These are phyloP conservation scores for Ophion ventricosus DNA, from an alignment of 2,888 invertebrate species.

Conservation along the genomic window DNA sequence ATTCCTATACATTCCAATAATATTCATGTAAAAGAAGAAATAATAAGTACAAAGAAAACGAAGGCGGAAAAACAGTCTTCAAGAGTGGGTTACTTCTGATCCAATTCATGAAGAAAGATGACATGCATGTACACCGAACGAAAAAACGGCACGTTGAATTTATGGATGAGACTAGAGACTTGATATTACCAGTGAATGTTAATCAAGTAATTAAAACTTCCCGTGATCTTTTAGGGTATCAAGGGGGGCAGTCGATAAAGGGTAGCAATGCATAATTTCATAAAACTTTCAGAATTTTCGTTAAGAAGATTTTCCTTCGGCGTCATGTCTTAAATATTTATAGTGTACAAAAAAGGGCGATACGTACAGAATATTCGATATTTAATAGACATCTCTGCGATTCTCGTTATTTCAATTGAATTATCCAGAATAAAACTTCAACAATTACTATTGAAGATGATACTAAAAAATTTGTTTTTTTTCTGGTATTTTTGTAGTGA, in stretches of 20 bases:
- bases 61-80: background rate
- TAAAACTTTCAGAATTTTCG: slow-evolving; percentile 66
- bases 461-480: slow-evolving; percentile 2
- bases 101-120: background rate
- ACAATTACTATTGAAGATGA: background rate
- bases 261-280: slow-evolving; percentile 65
- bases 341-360: slow-evolving; percentile 16
- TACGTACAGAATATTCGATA: too few species aligned
- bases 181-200: slow-evolving; percentile 74
- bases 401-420: background rate
- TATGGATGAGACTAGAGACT: slow-evolving; percentile 71
- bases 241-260: slow-evolving; percentile 52
- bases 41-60: background rate
- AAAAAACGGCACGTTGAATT: slow-evolving; percentile 66
- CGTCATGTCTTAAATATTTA: slow-evolving; percentile 39
- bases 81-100: background rate
- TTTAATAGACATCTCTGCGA: background rate
- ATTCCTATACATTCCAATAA: background rate
- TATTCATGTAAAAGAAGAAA: background rate
- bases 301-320: slow-evolving; percentile 26
- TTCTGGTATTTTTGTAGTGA: background rate
- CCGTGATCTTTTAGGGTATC: slow-evolving; percentile 41
- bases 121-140: background rate
- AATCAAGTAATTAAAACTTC: slow-evolving; percentile 77
- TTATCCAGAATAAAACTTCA: background rate